Conservation (phyloP, 2,113 vertebrate genomes). For the Pipra filicauda region DNA sequence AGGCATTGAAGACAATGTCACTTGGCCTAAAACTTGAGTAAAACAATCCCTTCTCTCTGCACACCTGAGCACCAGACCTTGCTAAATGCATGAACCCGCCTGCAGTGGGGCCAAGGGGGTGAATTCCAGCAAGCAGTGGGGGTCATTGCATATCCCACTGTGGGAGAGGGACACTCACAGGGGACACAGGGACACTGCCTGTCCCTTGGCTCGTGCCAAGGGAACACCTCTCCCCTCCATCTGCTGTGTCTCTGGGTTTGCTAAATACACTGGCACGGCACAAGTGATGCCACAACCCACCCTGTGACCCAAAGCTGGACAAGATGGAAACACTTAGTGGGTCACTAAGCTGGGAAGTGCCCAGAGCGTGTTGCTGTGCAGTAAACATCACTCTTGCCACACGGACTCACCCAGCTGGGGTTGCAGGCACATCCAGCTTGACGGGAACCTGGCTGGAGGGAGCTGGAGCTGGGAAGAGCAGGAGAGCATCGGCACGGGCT, state of each 20-base stretch:
- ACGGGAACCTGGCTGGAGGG: not conserved
- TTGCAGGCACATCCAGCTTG: not conserved
- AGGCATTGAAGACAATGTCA: not conserved
- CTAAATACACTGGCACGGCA: not conserved
- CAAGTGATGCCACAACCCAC: too few species aligned
- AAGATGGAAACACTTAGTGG: accelerated
- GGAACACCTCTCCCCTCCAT: not conserved
- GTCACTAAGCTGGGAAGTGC: not conserved
- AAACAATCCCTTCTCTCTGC: not conserved
- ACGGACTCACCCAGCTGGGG: not conserved
- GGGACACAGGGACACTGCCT: accelerated
- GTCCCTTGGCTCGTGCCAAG: not conserved
- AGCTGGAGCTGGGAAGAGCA: not conserved
- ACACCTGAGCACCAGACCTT: not conserved
- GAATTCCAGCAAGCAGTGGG: accelerated
- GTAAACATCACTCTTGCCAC: not conserved
- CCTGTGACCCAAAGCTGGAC: not conserved
- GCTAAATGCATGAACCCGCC: not conserved
- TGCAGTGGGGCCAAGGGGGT: not conserved
- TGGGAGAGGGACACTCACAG: not conserved
- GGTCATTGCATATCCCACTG: not conserved
- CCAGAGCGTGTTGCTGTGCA: not conserved
- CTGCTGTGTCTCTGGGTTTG: not conserved
- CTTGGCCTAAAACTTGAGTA: not conserved
- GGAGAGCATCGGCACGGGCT: accelerated